These are phyloP conservation scores for Thalassarche chlororhynchos DNA, from an alignment of 2,113 vertebrate genomes.

Conservation along the genomic window DNA sequence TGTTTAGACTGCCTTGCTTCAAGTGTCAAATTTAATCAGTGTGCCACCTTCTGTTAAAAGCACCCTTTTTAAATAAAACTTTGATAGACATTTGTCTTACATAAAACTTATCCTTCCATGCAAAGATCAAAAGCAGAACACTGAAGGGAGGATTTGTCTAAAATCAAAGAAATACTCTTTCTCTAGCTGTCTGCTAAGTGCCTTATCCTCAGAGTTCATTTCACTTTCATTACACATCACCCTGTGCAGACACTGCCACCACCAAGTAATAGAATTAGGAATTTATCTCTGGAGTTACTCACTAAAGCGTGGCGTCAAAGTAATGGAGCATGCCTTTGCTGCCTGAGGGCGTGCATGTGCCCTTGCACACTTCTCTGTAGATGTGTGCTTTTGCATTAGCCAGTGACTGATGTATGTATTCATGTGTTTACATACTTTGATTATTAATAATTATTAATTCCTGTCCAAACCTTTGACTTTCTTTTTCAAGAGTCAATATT, in stretches of 20 bases:
- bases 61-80: background rate
- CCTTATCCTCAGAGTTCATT: background rate
- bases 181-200: background rate
- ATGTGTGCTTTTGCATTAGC: background rate
- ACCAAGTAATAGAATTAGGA: background rate
- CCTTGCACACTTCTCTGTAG: background rate
- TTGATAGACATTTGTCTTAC: constrained; percentile 2
- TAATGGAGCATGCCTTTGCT: background rate
- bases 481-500: background rate
- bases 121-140: constrained; percentile 24
- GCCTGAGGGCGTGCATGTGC: accelerated
- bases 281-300: background rate
- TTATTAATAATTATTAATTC: background rate
- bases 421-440: background rate
- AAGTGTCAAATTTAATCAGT: background rate
- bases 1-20: background rate
- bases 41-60: background rate
- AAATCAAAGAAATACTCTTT: background rate
- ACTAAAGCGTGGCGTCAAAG: background rate
- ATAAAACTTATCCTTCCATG: background rate
- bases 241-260: background rate
- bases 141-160: background rate
- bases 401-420: accelerated
- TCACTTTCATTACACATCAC: background rate
- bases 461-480: background rate